Base-by-base conservation (phyloP, 1,140 invertebrate genomes). In the Diorhabda elongata region DNA sequence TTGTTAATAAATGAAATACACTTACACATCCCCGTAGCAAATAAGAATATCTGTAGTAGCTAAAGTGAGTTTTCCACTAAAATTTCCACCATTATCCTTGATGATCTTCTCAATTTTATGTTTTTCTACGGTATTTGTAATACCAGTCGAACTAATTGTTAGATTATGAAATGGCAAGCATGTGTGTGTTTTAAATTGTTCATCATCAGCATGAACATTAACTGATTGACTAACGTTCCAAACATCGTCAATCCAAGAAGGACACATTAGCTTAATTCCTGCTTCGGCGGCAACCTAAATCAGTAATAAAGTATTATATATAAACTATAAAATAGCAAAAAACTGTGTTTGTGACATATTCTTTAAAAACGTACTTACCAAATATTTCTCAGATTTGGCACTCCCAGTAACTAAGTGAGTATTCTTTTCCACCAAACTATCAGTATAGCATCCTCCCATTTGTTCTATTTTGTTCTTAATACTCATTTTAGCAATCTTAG, bases 391-490 rank as follows among this genome's bases (percentile, higher is more conserved):
- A 3, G 90, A 90, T 69, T 87, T 84, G 3, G 91, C 87, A 44
- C 85, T 88, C 73, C 89, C 88, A 7, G 93, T 90, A 3, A 97
- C 85, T 41, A 97, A 85, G 84, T 97, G 94, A 9, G 94, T 96
- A 3, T 90, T 88, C 69, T 86, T 86, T 64, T 85, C 84, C 44
- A 89, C 88, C 47, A 97, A 86, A 64, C 87, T 85, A 71, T 87
- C 87, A 8, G 85, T 88, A 73, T 89, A 93, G 8, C 88, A 82
- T 3, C 93, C 95, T 66, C 91, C 92, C 94, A 97, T 97, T 78
- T 88, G 89, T 74, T 90, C 84, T 0, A 96, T 86, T 75, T 89
- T 88, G 42, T 84, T 82, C 76, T 88, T 86, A 3, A 96, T 81
- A 44, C 87, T 81, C 73, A 87, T 84, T 89, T 93, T 93, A 61